A percentile compares a stretch with the other conserved stretches of the same genome.
These are phyloP conservation scores for Phengaris alcon DNA, from an alignment of 2,888 invertebrate genomes.

Conservation along the genomic window DNA sequence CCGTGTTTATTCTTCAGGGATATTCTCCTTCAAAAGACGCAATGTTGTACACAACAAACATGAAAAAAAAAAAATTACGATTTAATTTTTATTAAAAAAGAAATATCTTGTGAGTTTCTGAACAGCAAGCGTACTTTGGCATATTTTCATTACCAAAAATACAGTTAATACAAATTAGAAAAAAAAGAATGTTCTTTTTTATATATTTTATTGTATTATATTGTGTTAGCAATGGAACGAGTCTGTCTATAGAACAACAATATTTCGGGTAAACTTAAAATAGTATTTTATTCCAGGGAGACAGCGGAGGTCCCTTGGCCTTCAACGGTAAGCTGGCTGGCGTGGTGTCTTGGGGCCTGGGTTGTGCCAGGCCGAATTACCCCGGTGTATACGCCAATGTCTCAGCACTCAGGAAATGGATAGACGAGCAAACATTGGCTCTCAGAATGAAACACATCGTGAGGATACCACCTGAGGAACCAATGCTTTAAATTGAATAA, in stretches of 20 bases:
- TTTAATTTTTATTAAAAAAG: neutral
- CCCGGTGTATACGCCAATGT: conserved; percentile 73
- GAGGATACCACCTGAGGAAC: neutral
- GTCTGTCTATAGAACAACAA: neutral
- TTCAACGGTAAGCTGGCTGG: conserved; percentile 68
- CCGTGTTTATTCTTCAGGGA: neutral
- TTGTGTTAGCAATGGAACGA: neutral
- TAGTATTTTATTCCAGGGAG: conserved; percentile 57
- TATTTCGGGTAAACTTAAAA: neutral
- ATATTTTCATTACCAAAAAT: too few species aligned
- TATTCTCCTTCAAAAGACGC: neutral
- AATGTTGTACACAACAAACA: neutral
- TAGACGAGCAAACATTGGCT: conserved; percentile 53
- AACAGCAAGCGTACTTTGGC: too few species aligned
- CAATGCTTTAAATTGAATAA: neutral
- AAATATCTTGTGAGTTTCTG: too few species aligned
- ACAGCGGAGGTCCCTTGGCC: conserved; percentile 71
- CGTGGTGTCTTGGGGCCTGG: conserved; percentile 70
- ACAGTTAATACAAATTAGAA: too few species aligned
- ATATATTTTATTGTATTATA: too few species aligned
- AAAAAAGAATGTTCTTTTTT: too few species aligned
- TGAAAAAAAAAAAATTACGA: neutral
- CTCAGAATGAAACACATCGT: conserved; percentile 50
- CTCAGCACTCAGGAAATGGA: conserved; percentile 63
- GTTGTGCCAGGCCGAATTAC: conserved; percentile 67